Conservation (phyloP, 2,113 vertebrate species). For the Paraplagusia blochii region DNA sequence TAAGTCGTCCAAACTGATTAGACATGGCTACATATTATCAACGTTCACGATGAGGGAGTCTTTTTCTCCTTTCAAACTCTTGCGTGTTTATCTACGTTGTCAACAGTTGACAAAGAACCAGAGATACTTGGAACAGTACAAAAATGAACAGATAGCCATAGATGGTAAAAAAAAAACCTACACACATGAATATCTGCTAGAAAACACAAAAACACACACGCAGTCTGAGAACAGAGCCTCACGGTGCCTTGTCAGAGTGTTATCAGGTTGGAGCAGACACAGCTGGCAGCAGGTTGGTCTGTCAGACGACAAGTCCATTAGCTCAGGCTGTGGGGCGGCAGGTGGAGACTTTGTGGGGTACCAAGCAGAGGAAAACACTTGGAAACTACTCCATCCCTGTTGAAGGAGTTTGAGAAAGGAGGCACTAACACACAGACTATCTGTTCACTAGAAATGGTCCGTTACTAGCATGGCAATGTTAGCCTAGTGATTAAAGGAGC, state of each 20-base stretch:
- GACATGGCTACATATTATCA: conserved; percentile 4
- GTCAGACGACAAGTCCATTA: conserved; percentile 61
- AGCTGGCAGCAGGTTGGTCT: conserved; percentile 62
- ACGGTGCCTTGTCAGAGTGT: conserved; percentile 26
- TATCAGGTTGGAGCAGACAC: conserved; percentile 49
- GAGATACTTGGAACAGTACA: conserved; percentile 38
- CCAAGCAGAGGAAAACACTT: conserved; percentile 42
- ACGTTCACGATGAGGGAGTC: neutral
- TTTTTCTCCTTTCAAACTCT: conserved; percentile 27
- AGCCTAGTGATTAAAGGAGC: too few species aligned
- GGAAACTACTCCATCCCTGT: conserved; percentile 23
- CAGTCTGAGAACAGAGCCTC: conserved; percentile 26
- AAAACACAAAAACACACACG: neutral
- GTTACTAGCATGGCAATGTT: too few species aligned
- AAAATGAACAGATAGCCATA: conserved; percentile 57
- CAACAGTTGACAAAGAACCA: conserved; percentile 60
- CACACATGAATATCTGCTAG: conserved; percentile 1
- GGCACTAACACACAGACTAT: neutral
- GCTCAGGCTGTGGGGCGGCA: conserved; percentile 46
- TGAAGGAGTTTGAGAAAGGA: conserved; percentile 2
- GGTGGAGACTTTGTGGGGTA: conserved; percentile 61
- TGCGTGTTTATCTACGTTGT: conserved; percentile 56
- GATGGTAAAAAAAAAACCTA: conserved; percentile 23
- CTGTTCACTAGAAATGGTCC: too few species aligned
- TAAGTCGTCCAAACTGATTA: conserved; percentile 25